Evolutionary conservation across 2,888 invertebrate species (phyloP).

Genomic region (Drosophila flavopinicola): DNA sequence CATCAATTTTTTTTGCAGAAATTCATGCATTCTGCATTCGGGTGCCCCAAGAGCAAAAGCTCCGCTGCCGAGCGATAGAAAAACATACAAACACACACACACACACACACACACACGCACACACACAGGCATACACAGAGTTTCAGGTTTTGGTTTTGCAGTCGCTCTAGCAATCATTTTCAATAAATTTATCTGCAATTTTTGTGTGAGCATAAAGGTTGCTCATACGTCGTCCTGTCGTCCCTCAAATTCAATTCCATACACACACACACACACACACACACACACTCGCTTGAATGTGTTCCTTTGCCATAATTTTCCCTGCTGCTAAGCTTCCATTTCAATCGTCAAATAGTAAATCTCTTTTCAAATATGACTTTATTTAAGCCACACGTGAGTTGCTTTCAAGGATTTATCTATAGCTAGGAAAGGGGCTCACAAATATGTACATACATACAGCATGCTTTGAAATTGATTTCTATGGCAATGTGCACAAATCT

Average conservation of each 20-base stretch:
- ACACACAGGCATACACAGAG: conserved; percentile 6
- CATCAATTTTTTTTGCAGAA: conserved; percentile 71
- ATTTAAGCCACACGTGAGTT: conserved; percentile 63
- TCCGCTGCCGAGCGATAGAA: conserved; percentile 21
- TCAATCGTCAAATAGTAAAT: conserved; percentile 50
- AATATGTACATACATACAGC: neutral
- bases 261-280: neutral
- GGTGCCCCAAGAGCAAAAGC: conserved; percentile 21
- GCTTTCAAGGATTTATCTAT: conserved; percentile 44
- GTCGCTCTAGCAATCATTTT: conserved; percentile 66
- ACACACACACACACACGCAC: conserved; percentile 4
- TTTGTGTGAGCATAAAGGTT: conserved; percentile 51
- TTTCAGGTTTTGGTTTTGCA: conserved; percentile 14
- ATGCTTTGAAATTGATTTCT: conserved; percentile 54
- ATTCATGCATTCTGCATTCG: conserved; percentile 56
- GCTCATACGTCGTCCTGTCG: conserved; percentile 39
- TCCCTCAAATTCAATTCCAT: conserved; percentile 53
- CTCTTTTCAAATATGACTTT: conserved; percentile 52
- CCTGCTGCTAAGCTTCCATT: conserved; percentile 36
- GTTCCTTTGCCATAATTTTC: conserved; percentile 43
- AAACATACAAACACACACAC: conserved; percentile 13
- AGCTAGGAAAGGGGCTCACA: conserved; percentile 7
- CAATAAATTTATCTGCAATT: conserved; percentile 77
- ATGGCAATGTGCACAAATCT: conserved; percentile 39
- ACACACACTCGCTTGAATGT: neutral